Percentiles rank a stretch among this genome's conserved stretches.
These are phyloP conservation scores for Theocolax elegans DNA, from an alignment of 1,140 invertebrate species.

Conservation along the genomic window DNA sequence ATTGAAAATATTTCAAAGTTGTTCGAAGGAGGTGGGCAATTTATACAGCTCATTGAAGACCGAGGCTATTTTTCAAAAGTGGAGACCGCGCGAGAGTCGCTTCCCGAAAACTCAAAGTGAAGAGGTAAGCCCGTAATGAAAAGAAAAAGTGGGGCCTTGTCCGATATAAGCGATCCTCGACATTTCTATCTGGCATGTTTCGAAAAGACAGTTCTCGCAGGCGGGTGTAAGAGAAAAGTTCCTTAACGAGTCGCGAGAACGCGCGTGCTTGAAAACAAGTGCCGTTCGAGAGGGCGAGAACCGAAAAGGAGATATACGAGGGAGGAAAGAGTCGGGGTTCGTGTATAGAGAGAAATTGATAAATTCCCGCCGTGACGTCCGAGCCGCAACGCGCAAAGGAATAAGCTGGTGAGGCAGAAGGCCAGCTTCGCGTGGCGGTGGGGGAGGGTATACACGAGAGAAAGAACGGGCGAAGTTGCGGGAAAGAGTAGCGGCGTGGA, in stretches of 20 bases:
- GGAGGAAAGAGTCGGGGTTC: constrained; percentile 3
- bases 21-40: too few species aligned
- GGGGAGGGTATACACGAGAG: not conserved
- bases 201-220: too few species aligned
- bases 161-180: too few species aligned
- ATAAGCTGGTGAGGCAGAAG: not conserved
- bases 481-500: not conserved
- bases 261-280: constrained; percentile 37
- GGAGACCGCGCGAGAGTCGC: not conserved
- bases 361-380: constrained; percentile 24
- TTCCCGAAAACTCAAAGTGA: not conserved
- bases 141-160: too few species aligned
- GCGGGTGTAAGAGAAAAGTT: too few species aligned
- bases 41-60: constrained; percentile 12
- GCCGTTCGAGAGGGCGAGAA: too few species aligned
- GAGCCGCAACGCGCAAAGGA: constrained; percentile 43
- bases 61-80: not conserved
- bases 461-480: not conserved
- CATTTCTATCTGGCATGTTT: too few species aligned
- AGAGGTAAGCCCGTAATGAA: constrained; percentile 5
- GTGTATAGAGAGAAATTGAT: constrained; percentile 33
- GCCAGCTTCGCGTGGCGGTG: too few species aligned
- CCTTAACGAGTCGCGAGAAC: constrained; percentile 2
- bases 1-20: too few species aligned
- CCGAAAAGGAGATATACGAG: too few species aligned